Base-by-base conservation (phyloP, 2,797 vertebrate species). In the Scyliorhinus canicula region DNA sequence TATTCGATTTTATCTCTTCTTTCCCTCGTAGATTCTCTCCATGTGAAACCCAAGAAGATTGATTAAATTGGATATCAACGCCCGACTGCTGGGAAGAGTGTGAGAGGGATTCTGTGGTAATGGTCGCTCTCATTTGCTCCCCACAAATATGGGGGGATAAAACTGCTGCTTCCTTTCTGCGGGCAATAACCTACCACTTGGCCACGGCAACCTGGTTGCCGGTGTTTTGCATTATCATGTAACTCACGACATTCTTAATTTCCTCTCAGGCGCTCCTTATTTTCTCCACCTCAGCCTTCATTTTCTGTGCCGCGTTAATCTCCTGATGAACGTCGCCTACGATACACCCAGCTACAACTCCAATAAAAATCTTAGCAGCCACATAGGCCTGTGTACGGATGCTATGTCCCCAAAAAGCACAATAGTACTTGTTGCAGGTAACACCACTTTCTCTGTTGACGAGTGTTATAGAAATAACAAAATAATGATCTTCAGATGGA, bases 1-100 rank as follows among this genome's bases (percentile, higher is more conserved):
- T 65, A 91, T 65, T 91, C 44, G 88, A 91, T 65, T 65, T 40
- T 91, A 63, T 40, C 57, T 91, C 16, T 90, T 90, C 88, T 91
- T 91, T 57, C 57, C 35, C n/a, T 40, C n/a, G 31, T 31, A 57
- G 88, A 63, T 55, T 91, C n/a, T 63, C 35, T 91, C 57, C 60
- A 24, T 44, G n/a, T 91, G 21, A 91, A 40, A 63, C 57, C 60
- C 88, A 91, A 40, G 60, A 91, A 63, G n/a, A 91, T 91, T 44
- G 57, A 91, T 91, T 91, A 44, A 44, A 91, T 44, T 63, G n/a
- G 2, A 63, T 63, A n/a, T 91, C 60, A 26, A 19, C 16, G 57
- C 60, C 21, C 19, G 19, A 24, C 52, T 40, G 86, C 24, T 65
- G 40, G n/a, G 24, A 4, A 44, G 35, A 24, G 88, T n/a, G 9